phyloP scores from a whole-genome alignment of 2,888 invertebrate species.

The Girardia tigrina region DNA sequence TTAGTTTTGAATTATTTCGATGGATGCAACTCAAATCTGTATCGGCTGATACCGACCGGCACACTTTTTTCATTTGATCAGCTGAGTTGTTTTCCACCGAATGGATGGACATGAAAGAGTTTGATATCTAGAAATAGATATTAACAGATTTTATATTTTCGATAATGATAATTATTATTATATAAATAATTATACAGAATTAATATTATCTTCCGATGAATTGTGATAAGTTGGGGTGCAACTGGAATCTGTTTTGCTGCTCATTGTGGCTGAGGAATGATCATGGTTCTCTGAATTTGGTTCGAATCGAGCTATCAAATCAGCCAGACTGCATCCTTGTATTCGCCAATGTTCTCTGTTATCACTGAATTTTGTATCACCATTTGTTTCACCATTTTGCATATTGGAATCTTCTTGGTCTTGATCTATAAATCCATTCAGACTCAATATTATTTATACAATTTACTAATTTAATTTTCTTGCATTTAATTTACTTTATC shows the following conservation, averaged over 20 bases:
- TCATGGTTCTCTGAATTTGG: background rate
- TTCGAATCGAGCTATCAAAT: conserved; percentile 6
- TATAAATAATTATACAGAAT: too few species aligned
- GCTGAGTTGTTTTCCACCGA: background rate
- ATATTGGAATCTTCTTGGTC: background rate
- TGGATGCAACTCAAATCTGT: conserved; percentile 1
- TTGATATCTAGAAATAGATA: background rate
- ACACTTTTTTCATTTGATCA: background rate
- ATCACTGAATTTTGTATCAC: background rate
- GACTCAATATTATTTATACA: too few species aligned
- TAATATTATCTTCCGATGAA: conserved; percentile 7
- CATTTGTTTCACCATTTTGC: background rate
- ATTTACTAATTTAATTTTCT: too few species aligned
- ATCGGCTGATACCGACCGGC: background rate
- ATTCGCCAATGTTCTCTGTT: background rate
- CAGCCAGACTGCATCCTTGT: background rate
- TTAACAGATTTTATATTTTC: background rate
- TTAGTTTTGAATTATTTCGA: background rate
- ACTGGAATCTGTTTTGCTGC: conserved; percentile 8
- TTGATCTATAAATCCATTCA: too few species aligned
- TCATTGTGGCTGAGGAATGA: background rate
- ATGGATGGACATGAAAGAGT: background rate
- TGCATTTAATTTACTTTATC: too few species aligned
- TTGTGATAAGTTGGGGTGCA: conserved; percentile 3
- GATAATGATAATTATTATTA: background rate